These are phyloP conservation scores for Gortyna flavago DNA, from an alignment of 2,888 invertebrate species.

Conservation along the genomic window DNA sequence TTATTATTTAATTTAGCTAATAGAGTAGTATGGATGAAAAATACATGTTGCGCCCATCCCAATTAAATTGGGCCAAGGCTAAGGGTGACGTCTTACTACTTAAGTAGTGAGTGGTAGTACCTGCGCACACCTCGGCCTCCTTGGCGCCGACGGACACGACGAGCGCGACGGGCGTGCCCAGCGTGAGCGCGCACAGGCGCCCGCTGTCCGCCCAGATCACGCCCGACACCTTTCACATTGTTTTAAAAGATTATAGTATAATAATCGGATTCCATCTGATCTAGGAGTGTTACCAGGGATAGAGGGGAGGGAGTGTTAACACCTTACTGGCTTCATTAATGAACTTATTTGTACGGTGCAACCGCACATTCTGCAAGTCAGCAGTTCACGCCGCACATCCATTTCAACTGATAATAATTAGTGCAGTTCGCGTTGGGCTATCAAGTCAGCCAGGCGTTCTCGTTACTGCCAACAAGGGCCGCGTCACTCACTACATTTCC, in stretches of 20 bases:
- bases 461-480: too few relatives aligned
- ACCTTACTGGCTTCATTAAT: neutral
- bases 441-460: too few relatives aligned
- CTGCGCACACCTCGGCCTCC: conserved; percentile 92
- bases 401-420: too few relatives aligned
- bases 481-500: too few relatives aligned
- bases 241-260: neutral
- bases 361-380: too few relatives aligned
- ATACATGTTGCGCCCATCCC: neutral
- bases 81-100: too few relatives aligned
- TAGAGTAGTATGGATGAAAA: neutral
- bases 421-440: too few relatives aligned
- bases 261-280: neutral
- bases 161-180: conserved; percentile 94
- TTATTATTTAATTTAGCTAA: too few relatives aligned
- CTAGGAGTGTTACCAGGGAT: too few relatives aligned
- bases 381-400: too few relatives aligned
- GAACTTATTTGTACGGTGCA: too few relatives aligned
- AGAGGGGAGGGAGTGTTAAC: neutral
- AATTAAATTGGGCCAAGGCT: neutral
- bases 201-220: conserved; percentile 95
- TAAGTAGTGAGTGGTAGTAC: conserved; percentile 59
- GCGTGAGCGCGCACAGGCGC: conserved; percentile 94
- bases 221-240: conserved; percentile 91
- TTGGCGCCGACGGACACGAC: conserved; percentile 96